Evolutionary conservation across 2,113 vertebrate genomes (phyloP).

Genomic region (Myrmecobius fasciatus): DNA sequence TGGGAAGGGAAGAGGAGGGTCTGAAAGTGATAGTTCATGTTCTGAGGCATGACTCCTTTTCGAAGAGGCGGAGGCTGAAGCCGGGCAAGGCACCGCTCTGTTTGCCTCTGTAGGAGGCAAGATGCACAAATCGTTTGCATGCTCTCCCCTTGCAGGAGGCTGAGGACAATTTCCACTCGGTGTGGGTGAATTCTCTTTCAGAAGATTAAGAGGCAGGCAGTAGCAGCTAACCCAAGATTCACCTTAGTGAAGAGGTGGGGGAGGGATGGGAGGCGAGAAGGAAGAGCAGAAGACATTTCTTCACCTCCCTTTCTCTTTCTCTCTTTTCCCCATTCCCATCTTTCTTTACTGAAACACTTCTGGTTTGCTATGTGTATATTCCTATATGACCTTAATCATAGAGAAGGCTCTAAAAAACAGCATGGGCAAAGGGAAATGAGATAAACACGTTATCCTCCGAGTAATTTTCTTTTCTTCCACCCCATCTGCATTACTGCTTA

Average conservation of each 20-base stretch:
- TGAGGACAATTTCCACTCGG: not conserved
- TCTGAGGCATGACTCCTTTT: not conserved
- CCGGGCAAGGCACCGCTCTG: not conserved
- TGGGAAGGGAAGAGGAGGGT: not conserved
- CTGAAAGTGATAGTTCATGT: not conserved
- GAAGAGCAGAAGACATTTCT: not conserved
- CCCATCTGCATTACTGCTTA: not conserved
- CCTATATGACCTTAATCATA: not conserved
- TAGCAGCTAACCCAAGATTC: not conserved
- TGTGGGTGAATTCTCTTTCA: not conserved
- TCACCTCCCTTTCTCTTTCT: not conserved
- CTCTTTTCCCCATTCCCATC: not conserved
- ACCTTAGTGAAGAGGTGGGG: not conserved
- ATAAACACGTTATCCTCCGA: not conserved
- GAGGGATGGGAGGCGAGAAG: not conserved
- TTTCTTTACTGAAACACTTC: not conserved
- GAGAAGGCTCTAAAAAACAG: not conserved
- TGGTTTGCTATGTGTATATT: not conserved
- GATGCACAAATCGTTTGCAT: not conserved
- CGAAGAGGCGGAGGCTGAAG: not conserved
- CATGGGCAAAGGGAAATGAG: not conserved
- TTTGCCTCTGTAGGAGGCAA: constrained; percentile 1
- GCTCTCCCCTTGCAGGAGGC: not conserved
- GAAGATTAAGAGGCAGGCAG: constrained; percentile 3
- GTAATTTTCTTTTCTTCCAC: not conserved